A percentile compares a stretch with the other conserved stretches of the same genome.
Conservation (phyloP, 2,113 vertebrate genomes). For the Podarcis raffonei region DNA sequence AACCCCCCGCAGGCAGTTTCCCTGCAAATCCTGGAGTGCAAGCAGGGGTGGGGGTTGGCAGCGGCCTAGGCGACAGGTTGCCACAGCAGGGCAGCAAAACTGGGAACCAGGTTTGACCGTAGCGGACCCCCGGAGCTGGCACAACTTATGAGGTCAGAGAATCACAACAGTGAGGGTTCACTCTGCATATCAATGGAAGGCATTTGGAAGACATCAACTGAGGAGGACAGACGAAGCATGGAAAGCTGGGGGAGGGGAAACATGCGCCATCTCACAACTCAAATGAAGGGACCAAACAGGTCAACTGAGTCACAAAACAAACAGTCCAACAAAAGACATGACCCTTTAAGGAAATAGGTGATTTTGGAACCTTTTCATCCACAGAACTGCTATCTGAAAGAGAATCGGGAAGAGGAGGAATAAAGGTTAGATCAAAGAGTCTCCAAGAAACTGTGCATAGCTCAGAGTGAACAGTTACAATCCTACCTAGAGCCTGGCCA, state of each 20-base stretch:
- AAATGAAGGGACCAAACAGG: constrained; percentile 75
- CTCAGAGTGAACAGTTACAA: constrained; percentile 37
- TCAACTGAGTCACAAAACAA: constrained; percentile 76
- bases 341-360: constrained; percentile 71
- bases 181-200: constrained; percentile 70
- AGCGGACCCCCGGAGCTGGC: constrained; percentile 72
- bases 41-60: neutral
- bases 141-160: constrained; percentile 47
- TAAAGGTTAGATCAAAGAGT: constrained; percentile 77
- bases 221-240: constrained; percentile 74
- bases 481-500: neutral
- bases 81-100: constrained; percentile 57
- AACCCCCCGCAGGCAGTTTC: constrained; percentile 23
- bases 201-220: constrained; percentile 66
- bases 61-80: constrained; percentile 28
- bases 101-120: constrained; percentile 61
- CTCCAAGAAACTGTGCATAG: constrained; percentile 44
- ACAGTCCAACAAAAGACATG: constrained; percentile 76
- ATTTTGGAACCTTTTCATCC: constrained; percentile 95
- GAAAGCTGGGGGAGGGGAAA: constrained; percentile 62
- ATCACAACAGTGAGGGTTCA: constrained; percentile 65
- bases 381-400: constrained; percentile 93
- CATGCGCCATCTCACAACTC: constrained; percentile 81
- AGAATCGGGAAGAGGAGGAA: constrained; percentile 83
- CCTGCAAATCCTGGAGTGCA: constrained; percentile 53